A percentile compares a stretch with the other conserved stretches of the same genome.
Evolutionary conservation across 23 tunicate genomes (phyloP).

Genomic region (Diplosoma virens): DNA sequence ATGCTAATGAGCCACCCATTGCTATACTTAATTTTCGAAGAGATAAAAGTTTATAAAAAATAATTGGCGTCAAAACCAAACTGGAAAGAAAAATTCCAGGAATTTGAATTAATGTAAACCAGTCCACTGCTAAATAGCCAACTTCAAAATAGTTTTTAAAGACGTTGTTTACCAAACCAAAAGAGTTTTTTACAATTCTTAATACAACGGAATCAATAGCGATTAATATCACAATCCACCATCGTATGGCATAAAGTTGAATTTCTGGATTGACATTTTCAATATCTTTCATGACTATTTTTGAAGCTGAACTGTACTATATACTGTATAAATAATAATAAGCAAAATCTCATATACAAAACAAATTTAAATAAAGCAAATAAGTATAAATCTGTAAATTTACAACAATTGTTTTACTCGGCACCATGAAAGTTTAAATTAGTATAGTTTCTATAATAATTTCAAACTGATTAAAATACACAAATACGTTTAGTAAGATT

Average conservation of each 20-base stretch:
- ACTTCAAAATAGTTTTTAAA: not conserved
- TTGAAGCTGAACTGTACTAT: too few species aligned
- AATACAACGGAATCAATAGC: not conserved
- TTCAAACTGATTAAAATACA: too few species aligned
- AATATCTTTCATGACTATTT: too few species aligned
- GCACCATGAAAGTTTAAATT: too few species aligned
- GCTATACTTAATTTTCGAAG: not conserved
- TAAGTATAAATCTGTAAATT: too few species aligned
- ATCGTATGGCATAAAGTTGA: constrained; percentile 4
- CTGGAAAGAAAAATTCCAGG: not conserved
- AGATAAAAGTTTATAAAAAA: not conserved
- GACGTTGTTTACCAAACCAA: constrained; percentile 1
- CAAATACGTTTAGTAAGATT: too few species aligned
- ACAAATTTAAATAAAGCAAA: too few species aligned
- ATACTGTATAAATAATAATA: too few species aligned
- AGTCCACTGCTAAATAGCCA: not conserved
- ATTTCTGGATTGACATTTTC: too few species aligned
- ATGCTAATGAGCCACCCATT: not conserved
- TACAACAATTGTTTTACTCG: too few species aligned
- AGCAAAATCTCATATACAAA: too few species aligned
- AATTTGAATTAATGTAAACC: constrained; percentile 10
- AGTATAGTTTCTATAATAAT: too few species aligned
- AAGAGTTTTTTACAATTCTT: not conserved
- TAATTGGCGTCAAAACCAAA: constrained; percentile 1
- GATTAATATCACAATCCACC: not conserved